These are phyloP conservation scores for Actinia equina DNA, from an alignment of 64 coral and sea anemone genomes.

Conservation along the genomic window DNA sequence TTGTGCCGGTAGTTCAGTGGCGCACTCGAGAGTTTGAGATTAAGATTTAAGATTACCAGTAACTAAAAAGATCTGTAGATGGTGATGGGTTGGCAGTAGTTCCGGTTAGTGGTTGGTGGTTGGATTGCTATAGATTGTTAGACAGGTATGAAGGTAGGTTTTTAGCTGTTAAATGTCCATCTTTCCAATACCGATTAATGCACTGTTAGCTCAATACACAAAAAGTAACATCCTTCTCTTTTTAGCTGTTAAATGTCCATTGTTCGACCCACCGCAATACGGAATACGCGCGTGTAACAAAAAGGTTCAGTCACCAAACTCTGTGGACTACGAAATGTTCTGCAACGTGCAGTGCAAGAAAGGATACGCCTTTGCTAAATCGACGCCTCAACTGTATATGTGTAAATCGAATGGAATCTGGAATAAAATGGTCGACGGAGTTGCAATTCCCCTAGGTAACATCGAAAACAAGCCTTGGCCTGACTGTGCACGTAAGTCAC, in stretches of 20 bases:
- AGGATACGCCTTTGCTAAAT: conserved; percentile 61
- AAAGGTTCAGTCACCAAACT: conserved; percentile 43
- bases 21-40: no score
- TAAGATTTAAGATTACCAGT: no score
- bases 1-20: no score
- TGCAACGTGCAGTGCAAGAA: conserved; percentile 76
- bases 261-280: conserved; percentile 65
- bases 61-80: no score
- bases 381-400: conserved; percentile 33
- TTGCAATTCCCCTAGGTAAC: conserved; percentile 10
- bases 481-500: conserved; percentile 82
- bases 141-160: no score
- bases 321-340: conserved; percentile 65
- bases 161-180: no score
- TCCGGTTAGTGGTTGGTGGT: no score
- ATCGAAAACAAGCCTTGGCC: conserved; percentile 71
- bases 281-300: conserved; percentile 79
- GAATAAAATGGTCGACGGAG: conserved; percentile 36
- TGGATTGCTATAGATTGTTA: no score
- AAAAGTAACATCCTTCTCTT: neutral
- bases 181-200: no score
- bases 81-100: no score
- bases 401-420: conserved; percentile 65
- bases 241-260: conserved; percentile 62
- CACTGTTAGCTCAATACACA: no score